Evolutionary conservation across 2,797 vertebrate genomes (phyloP).

Genomic region (Myotis vivesi): DNA sequence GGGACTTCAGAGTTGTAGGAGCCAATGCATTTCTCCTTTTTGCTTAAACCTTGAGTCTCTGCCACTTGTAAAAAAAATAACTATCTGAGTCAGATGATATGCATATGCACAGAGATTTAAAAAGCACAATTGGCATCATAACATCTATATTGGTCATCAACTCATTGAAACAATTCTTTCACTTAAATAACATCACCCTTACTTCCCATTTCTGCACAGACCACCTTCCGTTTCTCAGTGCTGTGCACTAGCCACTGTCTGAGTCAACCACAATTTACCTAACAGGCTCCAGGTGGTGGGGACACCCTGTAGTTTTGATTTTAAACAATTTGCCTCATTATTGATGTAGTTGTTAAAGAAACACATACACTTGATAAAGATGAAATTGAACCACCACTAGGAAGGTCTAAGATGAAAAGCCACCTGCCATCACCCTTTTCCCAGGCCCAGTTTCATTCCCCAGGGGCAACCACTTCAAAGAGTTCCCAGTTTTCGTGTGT

Average conservation of each 20-base stretch:
- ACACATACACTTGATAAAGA: background rate
- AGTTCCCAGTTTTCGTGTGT: background rate
- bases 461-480: no score
- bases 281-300: background rate
- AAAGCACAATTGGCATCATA: background rate
- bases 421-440: background rate
- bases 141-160: background rate
- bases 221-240: background rate
- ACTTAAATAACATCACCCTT: background rate
- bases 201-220: background rate
- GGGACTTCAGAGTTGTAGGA: background rate
- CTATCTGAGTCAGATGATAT: background rate
- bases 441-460: background rate
- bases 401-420: background rate
- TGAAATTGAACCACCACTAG: background rate
- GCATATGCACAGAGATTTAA: background rate
- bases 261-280: background rate
- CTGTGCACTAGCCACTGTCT: fast-evolving
- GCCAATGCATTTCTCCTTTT: background rate
- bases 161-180: background rate
- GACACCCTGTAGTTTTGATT: background rate
- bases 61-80: background rate
- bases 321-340: background rate
- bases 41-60: background rate
- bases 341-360: background rate